A percentile compares a stretch with the other conserved stretches of the same genome.
Conservation (phyloP, 2,888 invertebrate genomes). For the Colostygia pectinataria region DNA sequence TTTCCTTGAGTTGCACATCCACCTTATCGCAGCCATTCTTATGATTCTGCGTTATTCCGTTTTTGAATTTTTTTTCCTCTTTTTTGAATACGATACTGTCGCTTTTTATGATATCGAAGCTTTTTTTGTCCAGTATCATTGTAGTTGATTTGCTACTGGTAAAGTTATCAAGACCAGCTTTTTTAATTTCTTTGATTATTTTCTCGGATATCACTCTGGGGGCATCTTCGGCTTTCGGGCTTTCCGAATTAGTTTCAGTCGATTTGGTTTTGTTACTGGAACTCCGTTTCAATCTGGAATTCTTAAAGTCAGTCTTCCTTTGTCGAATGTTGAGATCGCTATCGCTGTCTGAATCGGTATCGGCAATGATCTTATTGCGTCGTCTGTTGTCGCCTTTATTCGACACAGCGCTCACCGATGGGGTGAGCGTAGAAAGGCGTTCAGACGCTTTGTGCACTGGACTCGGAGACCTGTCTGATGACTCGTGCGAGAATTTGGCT, state of each 20-base stretch:
- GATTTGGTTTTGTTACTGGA: constrained; percentile 67
- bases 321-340: constrained; percentile 69
- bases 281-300: constrained; percentile 72
- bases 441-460: constrained; percentile 75
- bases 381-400: constrained; percentile 78
- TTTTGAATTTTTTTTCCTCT: constrained; percentile 42
- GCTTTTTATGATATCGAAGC: constrained; percentile 38
- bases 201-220: constrained; percentile 63
- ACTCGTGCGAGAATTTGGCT: constrained; percentile 86
- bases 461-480: constrained; percentile 76
- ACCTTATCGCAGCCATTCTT: constrained; percentile 35
- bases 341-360: constrained; percentile 71
- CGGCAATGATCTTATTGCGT: constrained; percentile 72
- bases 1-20: constrained; percentile 38
- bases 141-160: constrained; percentile 38
- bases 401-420: constrained; percentile 77
- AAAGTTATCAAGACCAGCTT: constrained; percentile 59
- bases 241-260: constrained; percentile 56
- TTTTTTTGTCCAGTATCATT: constrained; percentile 43
- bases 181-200: constrained; percentile 65
- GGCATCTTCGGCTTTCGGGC: constrained; percentile 61
- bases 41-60: constrained; percentile 38
- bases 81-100: constrained; percentile 37
- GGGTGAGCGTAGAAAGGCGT: constrained; percentile 81
- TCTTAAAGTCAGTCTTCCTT: constrained; percentile 74